Evolutionary conservation across 92 coral and sea anemone genomes (phyloP), one percentile per base, ranked within the genome.

Genomic region (Palythoa caribaeorum): DNA sequence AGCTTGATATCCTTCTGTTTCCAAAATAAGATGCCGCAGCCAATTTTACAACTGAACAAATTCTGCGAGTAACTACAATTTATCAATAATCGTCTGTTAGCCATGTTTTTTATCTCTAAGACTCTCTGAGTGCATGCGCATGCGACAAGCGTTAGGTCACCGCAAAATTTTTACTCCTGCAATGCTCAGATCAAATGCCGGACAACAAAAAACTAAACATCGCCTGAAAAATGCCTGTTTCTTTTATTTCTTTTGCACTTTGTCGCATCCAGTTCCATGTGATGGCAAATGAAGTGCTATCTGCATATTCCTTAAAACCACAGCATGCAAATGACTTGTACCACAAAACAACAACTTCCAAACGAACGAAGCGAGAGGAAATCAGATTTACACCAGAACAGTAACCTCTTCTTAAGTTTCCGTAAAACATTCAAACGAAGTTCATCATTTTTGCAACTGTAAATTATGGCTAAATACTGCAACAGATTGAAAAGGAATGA

Each of bases 271-370:
- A 20, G 14, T 44, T 80, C 74, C 60, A 36, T 81, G 76, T 48
- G 62, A n/a, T 10, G 21, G 10, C 63, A 80, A 80, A 35, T 52
- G 83, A 65, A 77, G 83, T 38, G 68, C 21, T 14, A 35, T 52
- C 17, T 52, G 85, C 53, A 37, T 38, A 60, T 11, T 54, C 28
- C 19, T 28, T 35, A 20, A 28, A 47, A 81, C 86, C 86, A 68
- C 86, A 48, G 47, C 76, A 81, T 81, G 86, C 86, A 81, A 81
- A 81, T 81, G 59, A 81, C 13, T 66, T 68, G 2, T 7, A 66
- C 86, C 86, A 81, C 86, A 65, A 81, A 77, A 36, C 44, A 50
- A 44, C 44, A 81, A 66, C 73, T 66, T 68, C 59, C 57, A 65
- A 53, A 65, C 75, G 76, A 78, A 40, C 12, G 71, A n/a, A 38